Base-by-base conservation (phyloP, 2,888 invertebrate species). In the Linnaemya vulpina region DNA sequence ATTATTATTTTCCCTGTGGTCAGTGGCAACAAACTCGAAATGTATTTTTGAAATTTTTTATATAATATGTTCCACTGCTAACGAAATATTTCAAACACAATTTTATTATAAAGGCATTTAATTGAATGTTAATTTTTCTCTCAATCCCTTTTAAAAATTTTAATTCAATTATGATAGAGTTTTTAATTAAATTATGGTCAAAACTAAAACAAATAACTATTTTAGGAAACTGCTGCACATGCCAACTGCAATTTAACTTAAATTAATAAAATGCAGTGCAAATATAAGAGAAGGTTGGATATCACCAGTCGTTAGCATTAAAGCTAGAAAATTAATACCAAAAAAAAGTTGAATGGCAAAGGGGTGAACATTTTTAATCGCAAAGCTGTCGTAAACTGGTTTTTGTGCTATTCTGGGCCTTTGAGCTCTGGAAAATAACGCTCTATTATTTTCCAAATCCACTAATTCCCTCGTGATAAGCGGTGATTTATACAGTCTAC, bases 121-220 rank as follows among this genome's bases (percentile, higher is more conserved):
- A 80, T 80, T 55, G 9, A 13, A 49, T 67, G 67, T 22, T 58
- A 17, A 60, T 55, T 25, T n/a, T 43, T 11, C 20, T n/a, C 25
- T 55, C 17, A 55, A 3, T 17, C 17, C 38, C 20, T 30, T 46
- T 25, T 58, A 80, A 63, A 70, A 38, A 20, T 58, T 78, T 75
- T 79, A 75, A 83, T 71, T 70, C 10, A 71, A 75, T 79, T 70
- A 70, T 43, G 68, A 65, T 30, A 25, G 51, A 40, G 25, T 51
- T 17, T 67, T 40, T 60, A 80, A 80, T 80, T 74, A n/a, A 51
- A 74, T 74, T 74, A 63, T 62, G 30, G 46, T 40, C 3, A 40
- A 38, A 77, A 60, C 13, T n/a, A 15, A 78, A 62, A 78, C 17
- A 13, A 43, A 62, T 11, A 76, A 67, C 11, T 30, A 15, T 65